phyloP scores from a whole-genome alignment of 1,140 invertebrate genomes.

The Tetraneura akinire region DNA sequence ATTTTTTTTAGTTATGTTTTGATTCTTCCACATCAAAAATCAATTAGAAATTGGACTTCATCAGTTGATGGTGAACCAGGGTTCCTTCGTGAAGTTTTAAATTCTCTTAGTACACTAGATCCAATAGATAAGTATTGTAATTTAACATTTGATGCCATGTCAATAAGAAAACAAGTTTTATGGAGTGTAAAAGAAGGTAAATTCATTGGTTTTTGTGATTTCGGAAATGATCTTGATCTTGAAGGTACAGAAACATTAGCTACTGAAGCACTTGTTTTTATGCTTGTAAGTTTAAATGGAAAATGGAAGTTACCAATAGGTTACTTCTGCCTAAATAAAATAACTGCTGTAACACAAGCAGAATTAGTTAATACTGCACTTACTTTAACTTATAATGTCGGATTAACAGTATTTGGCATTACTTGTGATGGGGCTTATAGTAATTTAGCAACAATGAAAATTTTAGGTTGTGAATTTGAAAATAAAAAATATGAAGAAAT shows the following conservation, averaged over 20 bases:
- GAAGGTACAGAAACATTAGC: background rate
- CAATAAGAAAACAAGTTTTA: background rate
- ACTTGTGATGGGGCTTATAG: background rate
- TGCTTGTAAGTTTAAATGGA: background rate
- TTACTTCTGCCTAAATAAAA: background rate
- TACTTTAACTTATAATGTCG: background rate
- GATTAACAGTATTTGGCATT: background rate
- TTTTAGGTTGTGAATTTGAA: conserved; percentile 1
- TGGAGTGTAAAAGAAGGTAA: background rate
- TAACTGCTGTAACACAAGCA: background rate
- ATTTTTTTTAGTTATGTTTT: background rate
- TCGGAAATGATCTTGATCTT: background rate
- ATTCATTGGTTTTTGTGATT: background rate
- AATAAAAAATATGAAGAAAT: background rate
- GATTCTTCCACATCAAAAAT: background rate
- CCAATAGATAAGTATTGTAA: background rate
- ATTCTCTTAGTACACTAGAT: background rate
- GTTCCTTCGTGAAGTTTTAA: background rate
- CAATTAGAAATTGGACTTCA: conserved; percentile 13
- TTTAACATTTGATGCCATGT: background rate
- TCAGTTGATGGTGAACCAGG: background rate
- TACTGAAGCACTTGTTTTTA: background rate
- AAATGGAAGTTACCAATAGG: background rate
- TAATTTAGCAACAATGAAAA: background rate
- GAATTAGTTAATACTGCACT: background rate